Evolutionary conservation across 2,888 invertebrate species (phyloP).

Genomic region (Campopleginae sp.): DNA sequence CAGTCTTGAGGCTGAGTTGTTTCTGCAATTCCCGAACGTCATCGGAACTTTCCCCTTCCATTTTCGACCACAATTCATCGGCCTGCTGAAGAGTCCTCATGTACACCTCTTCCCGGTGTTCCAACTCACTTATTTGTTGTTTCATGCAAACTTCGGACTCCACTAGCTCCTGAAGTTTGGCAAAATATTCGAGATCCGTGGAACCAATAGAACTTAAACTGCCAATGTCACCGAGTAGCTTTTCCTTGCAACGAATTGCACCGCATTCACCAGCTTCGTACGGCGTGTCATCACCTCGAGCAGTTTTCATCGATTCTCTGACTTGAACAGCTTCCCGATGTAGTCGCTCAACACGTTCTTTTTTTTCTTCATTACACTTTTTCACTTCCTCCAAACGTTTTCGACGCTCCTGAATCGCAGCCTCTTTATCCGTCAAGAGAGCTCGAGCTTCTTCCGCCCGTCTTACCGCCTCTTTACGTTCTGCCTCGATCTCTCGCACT

Average conservation of each 20-base stretch:
- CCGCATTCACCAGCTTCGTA: slow-evolving; percentile 72
- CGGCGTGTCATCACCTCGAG: slow-evolving; percentile 61
- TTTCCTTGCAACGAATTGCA: slow-evolving; percentile 70
- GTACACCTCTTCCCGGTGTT: slow-evolving; percentile 88
- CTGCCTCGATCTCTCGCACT: slow-evolving; percentile 77
- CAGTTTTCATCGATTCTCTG: slow-evolving; percentile 56
- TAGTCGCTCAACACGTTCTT: slow-evolving; percentile 71
- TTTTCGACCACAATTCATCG: slow-evolving; percentile 89
- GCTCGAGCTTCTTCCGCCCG: slow-evolving; percentile 75
- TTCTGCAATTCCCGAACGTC: slow-evolving; percentile 84
- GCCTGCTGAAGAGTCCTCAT: slow-evolving; percentile 90
- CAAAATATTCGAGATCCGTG: slow-evolving; percentile 83
- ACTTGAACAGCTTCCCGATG: slow-evolving; percentile 71
- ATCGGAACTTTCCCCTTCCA: slow-evolving; percentile 86
- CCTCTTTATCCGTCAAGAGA: slow-evolving; percentile 72
- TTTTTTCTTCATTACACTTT: slow-evolving; percentile 72
- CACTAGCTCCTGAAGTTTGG: slow-evolving; percentile 85
- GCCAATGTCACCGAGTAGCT: slow-evolving; percentile 67
- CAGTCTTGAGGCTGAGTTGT: slow-evolving; percentile 86
- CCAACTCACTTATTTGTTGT: slow-evolving; percentile 87
- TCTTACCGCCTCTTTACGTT: slow-evolving; percentile 75
- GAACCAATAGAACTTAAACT: slow-evolving; percentile 77
- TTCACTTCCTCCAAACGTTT: slow-evolving; percentile 74
- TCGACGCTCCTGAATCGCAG: slow-evolving; percentile 69
- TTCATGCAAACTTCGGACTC: slow-evolving; percentile 87